Evolutionary conservation across 2,888 invertebrate genomes (phyloP), one percentile per base, ranked within the genome.

Genomic region (Drosophila pegasa): DNA sequence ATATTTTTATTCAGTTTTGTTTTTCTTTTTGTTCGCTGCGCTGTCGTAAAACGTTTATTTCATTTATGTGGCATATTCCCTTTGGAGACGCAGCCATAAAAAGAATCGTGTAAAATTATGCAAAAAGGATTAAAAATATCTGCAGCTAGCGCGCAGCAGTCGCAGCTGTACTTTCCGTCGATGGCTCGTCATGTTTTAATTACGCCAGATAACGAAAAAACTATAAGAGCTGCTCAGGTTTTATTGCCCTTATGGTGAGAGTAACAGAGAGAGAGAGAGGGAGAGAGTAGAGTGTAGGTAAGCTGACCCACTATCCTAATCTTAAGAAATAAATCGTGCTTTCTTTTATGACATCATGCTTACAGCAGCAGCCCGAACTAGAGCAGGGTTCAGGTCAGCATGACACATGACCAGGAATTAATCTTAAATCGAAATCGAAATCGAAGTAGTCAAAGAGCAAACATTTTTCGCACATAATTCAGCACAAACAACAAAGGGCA

Each of bases 1-100:
- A 68, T 70, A 67, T 65, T 73, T 78, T 80, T 64, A 58, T 75
- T 69, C 56, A 52, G 51, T 70, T 50, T 61, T 31, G 29, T 58
- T 45, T 58, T 71, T 31, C 18, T 61, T 55, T 54, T 69, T 58
- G 58, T 58, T 55, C 45, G 48, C 18, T 65, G 52, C 12, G 41
- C 43, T 60, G 87, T 87, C 84, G 83, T 85, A 85, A 85, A 85
- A 82, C 84, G 87, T 87, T 85, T 87, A 85, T 78, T 81, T 82
- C 86, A 85, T 87, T 87, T 87, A 80, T 87, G 87, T 72, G 80
- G 83, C 80, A 70, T 78, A 87, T 84, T 83, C 87, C 83, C 83
- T 66, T 87, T 78, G 84, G 83, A 81, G 76, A 78, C 76, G 68
- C 57, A 52, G 74, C 51, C 74, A 69, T 80, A 79, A 81, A 84